Evolutionary conservation across 2,113 vertebrate species (phyloP).

Genomic region (Lathamus discolor): DNA sequence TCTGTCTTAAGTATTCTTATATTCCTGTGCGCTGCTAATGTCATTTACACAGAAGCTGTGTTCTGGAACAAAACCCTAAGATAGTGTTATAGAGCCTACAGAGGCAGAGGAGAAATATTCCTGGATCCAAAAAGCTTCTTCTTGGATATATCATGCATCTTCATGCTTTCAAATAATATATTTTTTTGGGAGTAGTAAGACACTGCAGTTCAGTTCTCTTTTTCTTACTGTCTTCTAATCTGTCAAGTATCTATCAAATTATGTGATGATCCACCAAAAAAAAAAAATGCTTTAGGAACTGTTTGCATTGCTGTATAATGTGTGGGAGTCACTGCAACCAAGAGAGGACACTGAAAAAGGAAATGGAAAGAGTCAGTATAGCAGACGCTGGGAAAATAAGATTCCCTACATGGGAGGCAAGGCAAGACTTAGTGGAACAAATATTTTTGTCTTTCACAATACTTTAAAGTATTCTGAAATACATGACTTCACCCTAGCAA

Average conservation of each 20-base stretch:
- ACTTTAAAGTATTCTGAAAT: background rate
- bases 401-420: background rate
- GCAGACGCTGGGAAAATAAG: background rate
- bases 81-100: background rate
- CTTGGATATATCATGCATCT: background rate
- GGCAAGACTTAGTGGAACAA: background rate
- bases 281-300: background rate
- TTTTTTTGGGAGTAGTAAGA: background rate
- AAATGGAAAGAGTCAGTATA: background rate
- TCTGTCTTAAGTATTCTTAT: constrained; percentile 22
- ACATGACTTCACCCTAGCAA: background rate
- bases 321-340: background rate
- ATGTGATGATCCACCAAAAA: background rate
- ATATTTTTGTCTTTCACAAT: background rate
- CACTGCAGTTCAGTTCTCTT: background rate
- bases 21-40: constrained; percentile 3
- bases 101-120: background rate
- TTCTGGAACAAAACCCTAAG: constrained; percentile 28
- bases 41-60: background rate
- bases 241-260: background rate
- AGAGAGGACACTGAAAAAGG: background rate
- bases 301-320: background rate
- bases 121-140: background rate
- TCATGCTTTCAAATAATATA: background rate
- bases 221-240: background rate